Percentiles rank a stretch among this genome's conserved stretches.
These are phyloP conservation scores for Hydropotes inermis DNA, from an alignment of 2,113 vertebrate species.

Conservation along the genomic window DNA sequence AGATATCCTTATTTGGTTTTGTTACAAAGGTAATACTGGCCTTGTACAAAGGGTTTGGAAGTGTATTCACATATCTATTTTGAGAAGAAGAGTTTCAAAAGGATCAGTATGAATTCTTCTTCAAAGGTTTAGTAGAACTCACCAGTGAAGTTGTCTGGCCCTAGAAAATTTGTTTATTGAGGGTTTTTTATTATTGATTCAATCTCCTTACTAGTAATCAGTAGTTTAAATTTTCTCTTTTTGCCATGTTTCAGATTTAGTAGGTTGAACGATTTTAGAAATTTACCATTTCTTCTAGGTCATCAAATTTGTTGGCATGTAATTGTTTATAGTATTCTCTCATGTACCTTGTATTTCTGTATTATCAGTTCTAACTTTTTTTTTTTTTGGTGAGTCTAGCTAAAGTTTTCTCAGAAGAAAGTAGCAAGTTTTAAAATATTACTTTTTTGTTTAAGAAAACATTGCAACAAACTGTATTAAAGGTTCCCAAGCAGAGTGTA, in stretches of 20 bases:
- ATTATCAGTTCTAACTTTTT: not conserved
- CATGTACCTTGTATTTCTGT: not conserved
- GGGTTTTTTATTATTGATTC: not conserved
- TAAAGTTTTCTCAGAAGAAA: not conserved
- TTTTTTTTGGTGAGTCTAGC: not conserved
- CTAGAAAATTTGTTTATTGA: not conserved
- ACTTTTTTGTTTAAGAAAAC: not conserved
- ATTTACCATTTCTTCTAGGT: not conserved
- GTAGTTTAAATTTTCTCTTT: too few species aligned
- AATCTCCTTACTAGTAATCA: too few species aligned
- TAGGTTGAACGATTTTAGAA: not conserved
- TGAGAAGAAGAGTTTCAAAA: not conserved
- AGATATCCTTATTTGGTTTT: not conserved
- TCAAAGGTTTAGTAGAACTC: not conserved
- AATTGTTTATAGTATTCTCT: not conserved
- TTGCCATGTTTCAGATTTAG: not conserved
- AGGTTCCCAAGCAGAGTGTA: fast-evolving
- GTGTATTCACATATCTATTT: not conserved
- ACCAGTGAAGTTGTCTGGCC: not conserved
- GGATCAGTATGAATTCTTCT: not conserved
- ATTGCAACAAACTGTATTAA: fast-evolving
- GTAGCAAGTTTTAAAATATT: not conserved
- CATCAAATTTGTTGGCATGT: not conserved
- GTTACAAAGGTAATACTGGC: not conserved
- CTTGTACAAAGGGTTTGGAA: not conserved